Percentiles rank a stretch among this genome's conserved stretches.
phyloP scores from a whole-genome alignment of 2,797 vertebrate species.

The Pseudomugil tenellus region DNA sequence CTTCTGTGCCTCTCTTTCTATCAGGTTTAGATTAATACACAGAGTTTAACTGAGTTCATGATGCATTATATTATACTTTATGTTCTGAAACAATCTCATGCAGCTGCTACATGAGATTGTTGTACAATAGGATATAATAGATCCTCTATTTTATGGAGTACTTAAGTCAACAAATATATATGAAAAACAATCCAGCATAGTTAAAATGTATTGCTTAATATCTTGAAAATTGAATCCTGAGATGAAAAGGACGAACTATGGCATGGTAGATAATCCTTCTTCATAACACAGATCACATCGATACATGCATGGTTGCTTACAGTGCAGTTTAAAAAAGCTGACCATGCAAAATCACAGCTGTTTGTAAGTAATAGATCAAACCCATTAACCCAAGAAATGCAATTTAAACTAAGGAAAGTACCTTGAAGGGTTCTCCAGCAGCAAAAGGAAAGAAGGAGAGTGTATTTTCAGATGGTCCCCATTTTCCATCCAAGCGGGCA shows the following conservation, averaged over 20 bases:
- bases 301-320: not conserved
- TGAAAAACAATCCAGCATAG: not conserved
- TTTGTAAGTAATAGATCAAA: not conserved
- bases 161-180: not conserved
- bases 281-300: not conserved
- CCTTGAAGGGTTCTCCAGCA: constrained; percentile 90
- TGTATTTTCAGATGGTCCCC: constrained; percentile 87
- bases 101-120: no score
- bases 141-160: not conserved
- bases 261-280: not conserved
- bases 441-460: constrained; percentile 91
- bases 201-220: not conserved
- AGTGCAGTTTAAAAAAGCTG: not conserved
- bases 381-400: not conserved
- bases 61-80: no score
- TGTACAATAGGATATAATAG: no score
- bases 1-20: no score
- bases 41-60: no score
- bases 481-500: constrained; percentile 86
- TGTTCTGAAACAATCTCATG: no score
- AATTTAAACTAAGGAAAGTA: not conserved
- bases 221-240: not conserved
- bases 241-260: not conserved
- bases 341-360: constrained; percentile 2
- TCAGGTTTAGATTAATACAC: no score